phyloP scores from a whole-genome alignment of 2,797 vertebrate genomes.

The Phyllotis vaccarum region DNA sequence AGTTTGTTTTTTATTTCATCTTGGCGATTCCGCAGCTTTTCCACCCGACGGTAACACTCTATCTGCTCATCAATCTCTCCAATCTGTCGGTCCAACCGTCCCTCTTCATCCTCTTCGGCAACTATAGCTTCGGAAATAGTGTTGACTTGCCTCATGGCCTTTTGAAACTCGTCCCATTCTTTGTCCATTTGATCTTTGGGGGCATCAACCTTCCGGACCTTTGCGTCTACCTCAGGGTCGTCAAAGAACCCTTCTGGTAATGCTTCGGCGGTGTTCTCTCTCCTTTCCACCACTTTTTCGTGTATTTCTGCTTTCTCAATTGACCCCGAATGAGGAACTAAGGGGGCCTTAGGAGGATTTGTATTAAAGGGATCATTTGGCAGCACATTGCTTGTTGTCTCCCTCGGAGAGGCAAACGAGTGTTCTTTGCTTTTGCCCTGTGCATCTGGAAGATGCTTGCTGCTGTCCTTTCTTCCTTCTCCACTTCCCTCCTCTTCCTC shows the following conservation, averaged over 20 bases:
- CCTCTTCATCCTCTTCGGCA: slow-evolving; percentile 98
- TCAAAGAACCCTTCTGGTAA: slow-evolving; percentile 99
- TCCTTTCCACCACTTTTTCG: slow-evolving; percentile 91
- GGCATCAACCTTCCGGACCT: slow-evolving; percentile 97
- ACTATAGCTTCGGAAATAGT: slow-evolving; percentile 98
- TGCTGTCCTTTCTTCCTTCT: slow-evolving; percentile 72
- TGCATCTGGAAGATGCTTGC: slow-evolving; percentile 34
- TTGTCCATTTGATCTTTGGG: slow-evolving; percentile 99
- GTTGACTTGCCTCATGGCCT: slow-evolving; percentile 97
- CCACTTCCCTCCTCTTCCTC: slow-evolving; percentile 75
- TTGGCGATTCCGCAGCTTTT: slow-evolving; percentile 93
- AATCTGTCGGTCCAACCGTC: slow-evolving; percentile 96
- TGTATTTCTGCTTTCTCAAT: slow-evolving; percentile 93
- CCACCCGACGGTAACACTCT: slow-evolving; percentile 95
- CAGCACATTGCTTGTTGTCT: slow-evolving; percentile 77
- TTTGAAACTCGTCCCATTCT: slow-evolving; percentile 99
- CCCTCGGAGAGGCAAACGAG: slow-evolving; percentile 79
- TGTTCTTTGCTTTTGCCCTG: slow-evolving; percentile 83
- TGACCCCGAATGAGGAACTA: slow-evolving; percentile 94
- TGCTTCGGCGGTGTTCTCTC: slow-evolving; percentile 94
- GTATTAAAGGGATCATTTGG: slow-evolving; percentile 92
- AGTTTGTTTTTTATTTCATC: slow-evolving; percentile 91
- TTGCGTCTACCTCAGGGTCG: slow-evolving; percentile 96
- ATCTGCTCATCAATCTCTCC: slow-evolving; percentile 99
- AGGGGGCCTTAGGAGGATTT: slow-evolving; percentile 88